Percentiles rank a stretch among this genome's conserved stretches.
Evolutionary conservation across 1,140 invertebrate species (phyloP).

Genomic region (Harpegnathos saltator): DNA sequence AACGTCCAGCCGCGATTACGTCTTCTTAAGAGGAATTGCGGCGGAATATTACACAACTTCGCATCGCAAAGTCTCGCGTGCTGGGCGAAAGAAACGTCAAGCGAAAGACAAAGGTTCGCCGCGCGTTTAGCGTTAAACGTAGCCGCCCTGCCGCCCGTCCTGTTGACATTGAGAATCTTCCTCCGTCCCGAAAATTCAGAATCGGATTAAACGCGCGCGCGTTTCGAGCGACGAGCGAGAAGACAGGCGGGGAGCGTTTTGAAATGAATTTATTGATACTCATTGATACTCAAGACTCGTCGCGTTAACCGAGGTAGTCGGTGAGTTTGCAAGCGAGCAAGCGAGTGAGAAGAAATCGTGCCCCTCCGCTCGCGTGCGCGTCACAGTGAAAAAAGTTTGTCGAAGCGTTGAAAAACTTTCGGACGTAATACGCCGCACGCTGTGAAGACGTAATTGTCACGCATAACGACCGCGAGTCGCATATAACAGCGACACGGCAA

Average conservation of each 20-base stretch:
- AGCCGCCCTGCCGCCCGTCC: constrained; percentile 9
- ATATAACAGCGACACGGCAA: neutral
- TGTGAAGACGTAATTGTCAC: constrained; percentile 60
- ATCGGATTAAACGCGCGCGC: neutral
- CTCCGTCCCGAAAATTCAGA: neutral
- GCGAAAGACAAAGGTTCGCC: constrained; percentile 47
- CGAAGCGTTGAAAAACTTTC: constrained; percentile 66
- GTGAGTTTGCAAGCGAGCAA: neutral
- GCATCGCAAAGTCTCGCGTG: constrained; percentile 25
- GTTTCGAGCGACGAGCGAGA: too few relatives aligned
- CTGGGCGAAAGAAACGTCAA: constrained; percentile 12
- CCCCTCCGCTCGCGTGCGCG: constrained; percentile 6
- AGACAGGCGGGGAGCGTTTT: too few relatives aligned
- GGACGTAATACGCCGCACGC: constrained; percentile 42
- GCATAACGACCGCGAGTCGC: constrained; percentile 26
- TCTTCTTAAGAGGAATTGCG: constrained; percentile 42
- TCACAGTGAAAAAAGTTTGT: constrained; percentile 52
- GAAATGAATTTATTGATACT: too few relatives aligned
- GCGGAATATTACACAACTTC: constrained; percentile 59
- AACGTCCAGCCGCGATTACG: constrained; percentile 48
- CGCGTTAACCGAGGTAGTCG: too few relatives aligned
- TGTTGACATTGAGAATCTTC: constrained; percentile 36
- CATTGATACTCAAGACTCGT: too few relatives aligned
- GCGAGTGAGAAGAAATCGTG: constrained; percentile 7
- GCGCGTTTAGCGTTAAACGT: constrained; percentile 23